These are phyloP conservation scores for Lichenostomus cassidix DNA, from an alignment of 2,113 vertebrate species.

Conservation along the genomic window DNA sequence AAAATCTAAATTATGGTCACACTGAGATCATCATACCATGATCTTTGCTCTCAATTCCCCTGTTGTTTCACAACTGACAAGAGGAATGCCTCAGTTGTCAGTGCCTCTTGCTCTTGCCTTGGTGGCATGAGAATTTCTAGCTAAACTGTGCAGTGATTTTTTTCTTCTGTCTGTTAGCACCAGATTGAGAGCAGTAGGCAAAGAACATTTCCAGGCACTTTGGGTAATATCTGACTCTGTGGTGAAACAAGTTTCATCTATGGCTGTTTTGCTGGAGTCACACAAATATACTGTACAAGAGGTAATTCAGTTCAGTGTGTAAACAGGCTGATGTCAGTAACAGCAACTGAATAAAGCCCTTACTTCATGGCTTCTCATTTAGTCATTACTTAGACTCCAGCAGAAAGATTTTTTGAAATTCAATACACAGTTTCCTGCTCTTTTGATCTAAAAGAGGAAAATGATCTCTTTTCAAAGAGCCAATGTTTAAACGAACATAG, in stretches of 20 bases:
- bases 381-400: background rate
- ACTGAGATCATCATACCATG: constrained; percentile 44
- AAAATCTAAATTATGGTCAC: constrained; percentile 14
- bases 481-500: background rate
- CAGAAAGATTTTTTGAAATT: constrained; percentile 20
- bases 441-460: constrained; percentile 53
- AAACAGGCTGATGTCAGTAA: constrained; percentile 26
- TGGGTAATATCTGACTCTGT: background rate
- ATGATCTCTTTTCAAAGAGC: background rate
- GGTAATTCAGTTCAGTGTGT: background rate
- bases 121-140: background rate
- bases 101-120: background rate
- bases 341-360: background rate
- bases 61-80: constrained; percentile 24
- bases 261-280: background rate
- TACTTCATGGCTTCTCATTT: background rate
- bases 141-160: background rate
- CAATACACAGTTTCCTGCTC: constrained; percentile 26
- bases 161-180: background rate
- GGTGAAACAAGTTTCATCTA: background rate
- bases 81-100: background rate
- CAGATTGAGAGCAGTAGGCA: background rate
- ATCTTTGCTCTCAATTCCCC: constrained; percentile 46
- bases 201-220: background rate
- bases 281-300: background rate